phyloP scores from a whole-genome alignment of 2,888 invertebrate genomes.

The Nasonovia ribisnigri region DNA sequence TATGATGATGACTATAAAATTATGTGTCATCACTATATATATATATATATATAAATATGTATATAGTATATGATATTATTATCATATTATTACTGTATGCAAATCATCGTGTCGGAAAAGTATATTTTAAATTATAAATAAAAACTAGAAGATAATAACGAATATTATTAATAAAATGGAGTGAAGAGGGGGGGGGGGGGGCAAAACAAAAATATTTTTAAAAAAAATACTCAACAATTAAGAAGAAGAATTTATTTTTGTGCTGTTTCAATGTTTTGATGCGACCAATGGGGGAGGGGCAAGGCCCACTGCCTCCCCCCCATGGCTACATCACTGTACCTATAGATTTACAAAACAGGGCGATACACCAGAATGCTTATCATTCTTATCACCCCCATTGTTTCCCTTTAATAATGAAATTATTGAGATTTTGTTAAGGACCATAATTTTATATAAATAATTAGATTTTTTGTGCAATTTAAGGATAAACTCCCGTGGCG shows the following conservation, averaged over 20 bases:
- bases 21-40: not conserved
- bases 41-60: not conserved
- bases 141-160: not conserved
- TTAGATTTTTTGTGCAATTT: not conserved
- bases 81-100: not conserved
- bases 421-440: not conserved
- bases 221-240: too few relatives aligned
- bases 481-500: not conserved
- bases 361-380: too few relatives aligned
- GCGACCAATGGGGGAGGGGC: too few relatives aligned
- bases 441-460: not conserved
- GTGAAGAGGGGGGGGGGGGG: too few relatives aligned
- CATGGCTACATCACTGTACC: too few relatives aligned
- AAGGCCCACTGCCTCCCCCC: too few relatives aligned
- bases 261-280: too few relatives aligned
- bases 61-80: not conserved
- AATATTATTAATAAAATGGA: too few relatives aligned
- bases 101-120: not conserved
- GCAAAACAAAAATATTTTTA: too few relatives aligned
- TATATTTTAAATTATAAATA: constrained; percentile 23
- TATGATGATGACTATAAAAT: not conserved
- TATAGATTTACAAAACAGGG: too few relatives aligned
- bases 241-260: too few relatives aligned
- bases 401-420: not conserved
- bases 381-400: too few relatives aligned